These are phyloP conservation scores for Drosophila nikananu DNA, from an alignment of 1,140 invertebrate genomes.

Conservation along the genomic window DNA sequence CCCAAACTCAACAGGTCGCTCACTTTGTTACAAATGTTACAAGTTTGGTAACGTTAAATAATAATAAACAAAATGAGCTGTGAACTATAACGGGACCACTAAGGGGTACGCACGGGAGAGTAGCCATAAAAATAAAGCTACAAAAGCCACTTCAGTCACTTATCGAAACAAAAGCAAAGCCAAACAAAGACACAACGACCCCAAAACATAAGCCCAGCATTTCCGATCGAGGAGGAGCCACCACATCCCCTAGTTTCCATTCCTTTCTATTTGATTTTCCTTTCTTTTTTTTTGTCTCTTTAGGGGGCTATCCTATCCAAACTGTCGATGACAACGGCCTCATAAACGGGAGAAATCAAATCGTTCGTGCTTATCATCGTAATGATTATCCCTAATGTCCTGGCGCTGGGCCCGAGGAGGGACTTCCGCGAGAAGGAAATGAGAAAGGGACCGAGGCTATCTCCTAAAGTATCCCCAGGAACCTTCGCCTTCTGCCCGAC, in stretches of 20 bases:
- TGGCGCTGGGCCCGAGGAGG: slow-evolving; percentile 20
- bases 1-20: slow-evolving; percentile 1
- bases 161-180: slow-evolving; percentile 48
- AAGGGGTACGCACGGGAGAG: slow-evolving; percentile 1
- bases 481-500: slow-evolving; percentile 28
- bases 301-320: slow-evolving; percentile 23
- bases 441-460: slow-evolving; percentile 43
- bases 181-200: slow-evolving; percentile 30
- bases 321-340: slow-evolving; percentile 71
- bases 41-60: slow-evolving; percentile 9
- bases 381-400: slow-evolving; percentile 80
- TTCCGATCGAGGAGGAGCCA: slow-evolving; percentile 30
- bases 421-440: slow-evolving; percentile 62
- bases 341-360: slow-evolving; percentile 77
- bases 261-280: slow-evolving; percentile 18
- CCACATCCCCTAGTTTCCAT: background rate
- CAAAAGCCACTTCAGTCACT: slow-evolving; percentile 61
- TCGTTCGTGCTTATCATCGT: slow-evolving; percentile 81
- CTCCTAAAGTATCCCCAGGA: slow-evolving; percentile 24
- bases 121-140: slow-evolving; percentile 47
- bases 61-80: slow-evolving; percentile 39
- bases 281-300: background rate
- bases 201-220: slow-evolving; percentile 42
- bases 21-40: background rate
- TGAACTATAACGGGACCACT: slow-evolving; percentile 27